These are phyloP conservation scores for Enteromius thamalakanensis DNA, from an alignment of 2,797 vertebrate species.

Conservation along the genomic window DNA sequence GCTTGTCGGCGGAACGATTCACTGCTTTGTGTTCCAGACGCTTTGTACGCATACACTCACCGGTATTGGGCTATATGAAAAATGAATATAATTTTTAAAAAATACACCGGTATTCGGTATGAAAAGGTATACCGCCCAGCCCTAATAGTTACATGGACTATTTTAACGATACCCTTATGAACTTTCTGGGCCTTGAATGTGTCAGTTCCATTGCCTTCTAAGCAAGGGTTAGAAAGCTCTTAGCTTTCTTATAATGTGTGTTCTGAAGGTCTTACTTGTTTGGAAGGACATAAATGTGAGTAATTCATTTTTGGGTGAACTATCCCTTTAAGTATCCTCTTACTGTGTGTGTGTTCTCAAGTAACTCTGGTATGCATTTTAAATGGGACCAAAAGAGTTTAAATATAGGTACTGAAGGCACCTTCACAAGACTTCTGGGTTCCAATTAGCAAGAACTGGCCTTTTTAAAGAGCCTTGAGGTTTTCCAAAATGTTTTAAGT, in stretches of 20 bases:
- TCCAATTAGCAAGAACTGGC: background rate
- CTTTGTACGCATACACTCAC: no score
- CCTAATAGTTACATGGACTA: background rate
- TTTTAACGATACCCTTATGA: background rate
- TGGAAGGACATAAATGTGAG: background rate
- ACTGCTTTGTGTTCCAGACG: no score
- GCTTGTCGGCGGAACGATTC: no score
- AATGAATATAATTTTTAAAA: no score
- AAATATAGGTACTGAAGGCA: background rate
- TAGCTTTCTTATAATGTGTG: background rate
- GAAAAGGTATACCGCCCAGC: no score
- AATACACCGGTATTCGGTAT: no score
- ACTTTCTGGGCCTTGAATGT: background rate
- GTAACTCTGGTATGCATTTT: background rate
- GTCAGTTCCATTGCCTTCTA: background rate
- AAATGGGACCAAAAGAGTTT: background rate
- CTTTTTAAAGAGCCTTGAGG: background rate
- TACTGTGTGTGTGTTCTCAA: background rate
- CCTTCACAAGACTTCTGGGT: background rate
- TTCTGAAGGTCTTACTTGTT: background rate
- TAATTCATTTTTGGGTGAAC: background rate
- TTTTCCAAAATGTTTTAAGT: slow-evolving; percentile 8
- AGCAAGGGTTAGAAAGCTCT: background rate
- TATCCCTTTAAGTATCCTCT: background rate
- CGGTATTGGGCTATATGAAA: no score